phyloP scores from a whole-genome alignment of 2,113 vertebrate species.

The Dromaius novaehollandiae region DNA sequence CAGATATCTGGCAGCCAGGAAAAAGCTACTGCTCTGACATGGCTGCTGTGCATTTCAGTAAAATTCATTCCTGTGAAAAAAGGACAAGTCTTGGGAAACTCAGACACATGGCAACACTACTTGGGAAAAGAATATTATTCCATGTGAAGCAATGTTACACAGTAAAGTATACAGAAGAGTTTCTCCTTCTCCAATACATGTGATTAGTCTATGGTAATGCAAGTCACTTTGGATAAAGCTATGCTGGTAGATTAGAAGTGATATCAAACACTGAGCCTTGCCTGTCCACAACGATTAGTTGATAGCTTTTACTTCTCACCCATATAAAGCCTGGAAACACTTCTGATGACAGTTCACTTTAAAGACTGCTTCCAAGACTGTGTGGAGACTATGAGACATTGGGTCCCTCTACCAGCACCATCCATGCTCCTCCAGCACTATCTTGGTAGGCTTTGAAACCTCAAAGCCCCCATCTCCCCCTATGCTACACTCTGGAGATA shows the following conservation, averaged over 20 bases:
- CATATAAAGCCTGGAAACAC: not conserved
- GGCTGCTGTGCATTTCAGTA: not conserved
- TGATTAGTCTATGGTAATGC: not conserved
- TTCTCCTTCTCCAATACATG: fast-evolving
- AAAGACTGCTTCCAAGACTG: not conserved
- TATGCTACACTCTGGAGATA: not conserved
- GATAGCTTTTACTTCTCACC: not conserved
- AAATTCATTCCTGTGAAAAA: not conserved
- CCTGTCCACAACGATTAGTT: not conserved
- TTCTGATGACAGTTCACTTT: not conserved
- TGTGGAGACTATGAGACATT: not conserved
- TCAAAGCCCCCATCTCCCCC: not conserved
- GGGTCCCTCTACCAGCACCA: not conserved
- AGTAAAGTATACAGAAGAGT: not conserved
- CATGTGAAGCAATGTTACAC: fast-evolving
- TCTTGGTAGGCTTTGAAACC: not conserved
- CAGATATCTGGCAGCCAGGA: not conserved
- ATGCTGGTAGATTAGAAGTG: not conserved
- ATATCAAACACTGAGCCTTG: not conserved
- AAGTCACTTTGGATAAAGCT: not conserved
- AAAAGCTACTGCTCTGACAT: not conserved
- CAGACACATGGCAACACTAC: not conserved
- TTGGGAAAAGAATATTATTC: not conserved
- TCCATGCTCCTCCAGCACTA: not conserved
- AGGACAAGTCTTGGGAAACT: not conserved